Evolutionary conservation across 92 coral and sea anemone species (phyloP).

Genomic region (Nematostella vectensis): DNA sequence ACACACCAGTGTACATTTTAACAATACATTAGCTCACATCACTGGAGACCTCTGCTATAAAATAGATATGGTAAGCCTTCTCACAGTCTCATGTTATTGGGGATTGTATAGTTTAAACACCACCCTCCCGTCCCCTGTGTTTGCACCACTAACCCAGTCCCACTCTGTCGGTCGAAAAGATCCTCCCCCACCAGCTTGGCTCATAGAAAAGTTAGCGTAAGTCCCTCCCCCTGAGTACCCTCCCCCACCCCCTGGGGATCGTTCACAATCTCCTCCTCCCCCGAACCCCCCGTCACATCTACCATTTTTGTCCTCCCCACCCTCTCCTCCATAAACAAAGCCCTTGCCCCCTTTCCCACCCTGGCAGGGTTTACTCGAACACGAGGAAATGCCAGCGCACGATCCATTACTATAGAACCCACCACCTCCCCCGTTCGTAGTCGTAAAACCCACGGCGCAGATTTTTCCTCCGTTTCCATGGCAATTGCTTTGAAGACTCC

Average conservation of each 20-base stretch:
- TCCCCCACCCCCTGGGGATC: conserved; percentile 54
- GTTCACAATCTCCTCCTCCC: conserved; percentile 39
- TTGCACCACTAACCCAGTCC: neutral
- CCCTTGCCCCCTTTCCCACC: conserved; percentile 24
- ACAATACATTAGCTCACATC: no score
- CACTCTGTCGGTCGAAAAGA: conserved; percentile 10
- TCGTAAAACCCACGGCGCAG: conserved; percentile 7
- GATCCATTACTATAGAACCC: conserved; percentile 29
- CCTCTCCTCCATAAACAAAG: conserved; percentile 36
- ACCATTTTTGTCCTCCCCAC: conserved; percentile 9
- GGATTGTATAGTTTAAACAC: neutral
- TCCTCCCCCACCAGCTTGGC: conserved; percentile 31
- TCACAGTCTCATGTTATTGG: no score
- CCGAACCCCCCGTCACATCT: conserved; percentile 51
- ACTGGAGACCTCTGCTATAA: no score
- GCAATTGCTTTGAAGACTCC: conserved; percentile 8
- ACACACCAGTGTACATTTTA: no score
- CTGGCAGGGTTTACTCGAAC: conserved; percentile 13
- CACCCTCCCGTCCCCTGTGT: conserved; percentile 36
- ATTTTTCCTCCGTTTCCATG: conserved; percentile 41
- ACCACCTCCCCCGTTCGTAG: conserved; percentile 46
- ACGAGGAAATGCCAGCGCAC: conserved; percentile 12
- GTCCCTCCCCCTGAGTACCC: conserved; percentile 61
- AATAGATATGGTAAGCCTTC: no score
- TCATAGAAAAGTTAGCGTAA: neutral